Percentiles rank a stretch among this genome's conserved stretches.
These are phyloP conservation scores for Parauchenoglanis ngamensis DNA, from an alignment of 2,797 vertebrate species.

Conservation along the genomic window DNA sequence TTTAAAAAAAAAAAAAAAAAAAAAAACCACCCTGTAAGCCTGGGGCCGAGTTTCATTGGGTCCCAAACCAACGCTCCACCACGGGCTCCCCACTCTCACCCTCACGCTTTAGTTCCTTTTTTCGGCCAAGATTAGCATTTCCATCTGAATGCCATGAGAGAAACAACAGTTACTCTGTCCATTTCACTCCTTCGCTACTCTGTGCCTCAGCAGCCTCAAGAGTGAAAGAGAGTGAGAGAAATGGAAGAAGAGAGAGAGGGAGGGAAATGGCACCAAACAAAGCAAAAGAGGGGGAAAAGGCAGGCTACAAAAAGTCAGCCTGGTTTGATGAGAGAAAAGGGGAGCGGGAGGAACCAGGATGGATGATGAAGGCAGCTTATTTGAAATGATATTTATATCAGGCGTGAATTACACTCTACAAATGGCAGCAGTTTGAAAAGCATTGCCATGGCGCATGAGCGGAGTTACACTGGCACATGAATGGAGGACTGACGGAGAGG, in stretches of 20 bases:
- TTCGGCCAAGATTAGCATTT: conserved; percentile 91
- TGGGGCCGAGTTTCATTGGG: conserved; percentile 55
- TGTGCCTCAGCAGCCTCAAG: conserved; percentile 63
- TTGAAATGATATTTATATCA: conserved; percentile 9
- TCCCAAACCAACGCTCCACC: conserved; percentile 61
- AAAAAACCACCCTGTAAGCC: conserved; percentile 69
- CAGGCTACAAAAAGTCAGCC: conserved; percentile 18
- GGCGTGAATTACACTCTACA: background rate
- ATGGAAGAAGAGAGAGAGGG: conserved; percentile 39
- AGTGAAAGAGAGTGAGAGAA: conserved; percentile 41
- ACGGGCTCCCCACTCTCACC: conserved; percentile 56
- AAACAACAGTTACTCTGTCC: conserved; percentile 90
- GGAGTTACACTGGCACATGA: conserved; percentile 3
- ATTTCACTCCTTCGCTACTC: conserved; percentile 70
- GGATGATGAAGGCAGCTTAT: conserved; percentile 9
- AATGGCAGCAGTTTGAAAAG: background rate
- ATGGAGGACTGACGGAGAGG: conserved; percentile 53
- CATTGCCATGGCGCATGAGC: background rate
- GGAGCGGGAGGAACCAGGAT: background rate
- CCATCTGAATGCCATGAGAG: conserved; percentile 91
- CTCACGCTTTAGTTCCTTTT: conserved; percentile 69
- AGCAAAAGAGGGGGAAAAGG: conserved; percentile 1
- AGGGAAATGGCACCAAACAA: conserved; percentile 23
- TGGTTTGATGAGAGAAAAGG: conserved; percentile 7
- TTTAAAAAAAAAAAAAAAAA: background rate